phyloP scores from a whole-genome alignment of 1,140 invertebrate species.

The Drosophila quadrilineata region DNA sequence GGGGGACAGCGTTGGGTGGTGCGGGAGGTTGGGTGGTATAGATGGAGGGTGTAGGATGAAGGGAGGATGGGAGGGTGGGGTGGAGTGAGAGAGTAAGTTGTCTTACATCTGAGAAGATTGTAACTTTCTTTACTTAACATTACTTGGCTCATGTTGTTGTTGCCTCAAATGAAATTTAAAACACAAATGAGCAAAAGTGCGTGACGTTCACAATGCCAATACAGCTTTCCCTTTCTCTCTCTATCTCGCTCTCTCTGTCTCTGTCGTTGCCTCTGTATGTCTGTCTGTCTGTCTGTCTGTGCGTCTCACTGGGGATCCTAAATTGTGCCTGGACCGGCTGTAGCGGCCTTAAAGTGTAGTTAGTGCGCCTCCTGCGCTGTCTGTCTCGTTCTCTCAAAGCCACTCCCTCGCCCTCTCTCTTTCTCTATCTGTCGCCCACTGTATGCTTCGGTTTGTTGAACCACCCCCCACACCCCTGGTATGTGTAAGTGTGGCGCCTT shows the following conservation, averaged over 20 bases:
- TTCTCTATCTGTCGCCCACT: no score
- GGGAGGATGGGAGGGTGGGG: constrained; percentile 1
- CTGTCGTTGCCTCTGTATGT: neutral
- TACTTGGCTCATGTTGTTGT: constrained; percentile 36
- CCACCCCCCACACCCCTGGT: neutral
- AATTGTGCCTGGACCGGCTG: constrained; percentile 24
- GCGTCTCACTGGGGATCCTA: constrained; percentile 32
- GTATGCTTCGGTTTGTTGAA: no score
- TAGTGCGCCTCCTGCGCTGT: constrained; percentile 40
- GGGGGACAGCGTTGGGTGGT: constrained; percentile 11
- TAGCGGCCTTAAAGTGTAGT: constrained; percentile 51
- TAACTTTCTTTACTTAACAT: constrained; percentile 60
- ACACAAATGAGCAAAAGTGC: constrained; percentile 78
- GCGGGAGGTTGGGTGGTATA: neutral
- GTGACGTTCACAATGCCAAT: constrained; percentile 38
- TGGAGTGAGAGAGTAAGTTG: constrained; percentile 16
- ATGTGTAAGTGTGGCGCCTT: constrained; percentile 35
- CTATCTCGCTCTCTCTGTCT: constrained; percentile 3
- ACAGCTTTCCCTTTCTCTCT: constrained; percentile 26
- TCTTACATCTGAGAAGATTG: constrained; percentile 51
- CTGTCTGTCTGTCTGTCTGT: constrained; percentile 52
- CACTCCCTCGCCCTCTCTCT: no score
- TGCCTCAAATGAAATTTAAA: constrained; percentile 73
- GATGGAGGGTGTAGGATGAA: neutral
- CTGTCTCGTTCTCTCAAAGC: no score